Evolutionary conservation across 1,140 invertebrate species (phyloP), one percentile per base, ranked within the genome.

Genomic region (Drosophila serrata): DNA sequence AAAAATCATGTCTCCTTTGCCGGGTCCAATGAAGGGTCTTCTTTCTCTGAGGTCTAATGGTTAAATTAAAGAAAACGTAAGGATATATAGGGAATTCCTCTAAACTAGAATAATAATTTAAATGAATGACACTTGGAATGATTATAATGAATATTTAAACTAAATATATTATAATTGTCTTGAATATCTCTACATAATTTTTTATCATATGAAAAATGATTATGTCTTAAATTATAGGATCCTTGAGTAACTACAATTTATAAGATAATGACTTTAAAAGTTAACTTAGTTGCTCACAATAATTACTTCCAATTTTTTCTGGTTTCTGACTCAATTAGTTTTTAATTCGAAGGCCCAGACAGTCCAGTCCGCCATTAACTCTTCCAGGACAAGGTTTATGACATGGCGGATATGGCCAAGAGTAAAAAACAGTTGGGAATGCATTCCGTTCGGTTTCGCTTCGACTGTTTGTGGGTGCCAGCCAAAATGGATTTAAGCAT

Each of bases 401-500:
- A 29, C 33, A 13, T 2, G 40, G 42, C 31, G n/a, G 31, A 13
- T 51, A 45, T 13, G 39, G 29, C 19, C 11, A 45, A 17, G 17
- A 40, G 59, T 31, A n/a, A 37, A 37, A 64, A 46, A 46, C 24
- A 13, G n/a, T 29, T 15, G 40, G n/a, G 9, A 13, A 15, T 27
- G n/a, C 24, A 39, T 29, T 59, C 15, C 56, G 12, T 67, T 40
- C 29, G 55, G 48, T 46, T 63, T 56, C 45, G 17, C 17, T 4
- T 43, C 17, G 33, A 8, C 43, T 24, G 15, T 27, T 31, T 24
- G 64, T 45, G 60, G 43, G 12, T n/a, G 62, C 19, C 27, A 12
- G 8, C 22, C 62, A 11, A 35, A 81, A 85, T 67, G 62, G 53
- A 67, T 82, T 87, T 64, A 88, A 87, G 68, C 72, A 42, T 80